Base-by-base conservation (phyloP, 2,113 vertebrate genomes). In the Apteryx owenii region DNA sequence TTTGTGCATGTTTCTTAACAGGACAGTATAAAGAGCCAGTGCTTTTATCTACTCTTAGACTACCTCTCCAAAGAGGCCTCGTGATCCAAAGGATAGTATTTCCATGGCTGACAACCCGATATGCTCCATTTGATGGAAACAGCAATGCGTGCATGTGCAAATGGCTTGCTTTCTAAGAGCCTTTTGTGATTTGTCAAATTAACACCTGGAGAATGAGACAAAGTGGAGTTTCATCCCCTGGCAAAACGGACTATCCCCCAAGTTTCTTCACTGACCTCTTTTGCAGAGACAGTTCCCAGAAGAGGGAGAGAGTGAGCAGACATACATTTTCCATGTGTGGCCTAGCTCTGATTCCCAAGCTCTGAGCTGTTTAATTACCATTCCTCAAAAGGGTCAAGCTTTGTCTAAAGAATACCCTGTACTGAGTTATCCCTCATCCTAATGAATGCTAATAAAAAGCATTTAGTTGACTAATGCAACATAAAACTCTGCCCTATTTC, bases 381-480 rank as follows among this genome's bases (percentile, higher is more conserved):
- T 95, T 44, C 94, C 97, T 98, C 84, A 5, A 0, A 87, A 90
- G 89, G 97, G 97, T 95, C 96, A 94, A 48, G 79, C 95, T 93
- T 97, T 92, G 96, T 97, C 97, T 98, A 98, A 99, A 98, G 98
- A 98, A 98, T 95, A 97, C 86, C 58, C 71, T 90, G 92, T 85
- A 88, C 95, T 95, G 96, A 98, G 96, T 98, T 98, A 98, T 98
- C 97, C 96, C 91, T 98, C 94, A 86, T 96, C 96, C 97, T 99
- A 99, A 99, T 98, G 98, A 99, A 98, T 71, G 84, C 97, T 98
- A 98, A 99, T 99, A 98, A 98, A 99, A 98, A 97, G 85, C 94
- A 95, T 98, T 98, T 97, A 98, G 97, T 98, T 98, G 98, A 98
- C 97, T 97, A 98, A 98, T 85, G 94, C 97, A 98, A 97, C 88